These are phyloP conservation scores for Salvator merianae DNA, from an alignment of 2,113 vertebrate species.

Conservation along the genomic window DNA sequence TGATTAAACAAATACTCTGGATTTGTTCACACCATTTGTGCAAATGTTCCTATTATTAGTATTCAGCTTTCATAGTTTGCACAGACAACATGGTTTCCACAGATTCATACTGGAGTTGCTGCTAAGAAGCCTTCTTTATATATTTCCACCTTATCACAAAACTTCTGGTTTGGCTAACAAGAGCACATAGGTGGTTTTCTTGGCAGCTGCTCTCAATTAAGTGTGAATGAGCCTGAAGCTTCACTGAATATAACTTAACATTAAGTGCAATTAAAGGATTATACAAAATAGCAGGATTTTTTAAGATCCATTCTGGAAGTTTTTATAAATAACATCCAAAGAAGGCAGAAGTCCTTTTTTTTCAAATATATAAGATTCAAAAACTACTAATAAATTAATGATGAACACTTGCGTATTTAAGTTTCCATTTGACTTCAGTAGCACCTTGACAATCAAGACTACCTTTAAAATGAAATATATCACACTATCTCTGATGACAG, in stretches of 20 bases:
- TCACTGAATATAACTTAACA: not conserved
- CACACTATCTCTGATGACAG: not conserved
- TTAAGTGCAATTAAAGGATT: not conserved
- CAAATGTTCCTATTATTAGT: too few species aligned
- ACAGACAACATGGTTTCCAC: too few species aligned
- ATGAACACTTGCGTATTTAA: not conserved
- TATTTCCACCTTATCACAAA: too few species aligned
- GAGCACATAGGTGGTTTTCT: too few species aligned
- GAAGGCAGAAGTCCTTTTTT: not conserved
- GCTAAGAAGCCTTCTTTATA: too few species aligned
- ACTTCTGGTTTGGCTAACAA: too few species aligned
- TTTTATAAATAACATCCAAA: not conserved
- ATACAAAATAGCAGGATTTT: not conserved
- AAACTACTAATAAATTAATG: not conserved
- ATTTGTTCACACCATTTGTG: not conserved
- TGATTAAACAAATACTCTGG: not conserved
- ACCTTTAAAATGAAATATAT: slow-evolving; percentile 31
- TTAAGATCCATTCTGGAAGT: not conserved
- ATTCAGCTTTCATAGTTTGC: too few species aligned
- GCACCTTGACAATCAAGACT: not conserved
- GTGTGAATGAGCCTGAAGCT: not conserved
- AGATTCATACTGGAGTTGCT: too few species aligned
- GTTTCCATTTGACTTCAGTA: slow-evolving; percentile 22
- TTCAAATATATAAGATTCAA: not conserved
- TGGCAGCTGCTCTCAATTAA: too few species aligned